These are phyloP conservation scores for Eupithecia dodoneata DNA, from an alignment of 2,888 invertebrate genomes.

Conservation along the genomic window DNA sequence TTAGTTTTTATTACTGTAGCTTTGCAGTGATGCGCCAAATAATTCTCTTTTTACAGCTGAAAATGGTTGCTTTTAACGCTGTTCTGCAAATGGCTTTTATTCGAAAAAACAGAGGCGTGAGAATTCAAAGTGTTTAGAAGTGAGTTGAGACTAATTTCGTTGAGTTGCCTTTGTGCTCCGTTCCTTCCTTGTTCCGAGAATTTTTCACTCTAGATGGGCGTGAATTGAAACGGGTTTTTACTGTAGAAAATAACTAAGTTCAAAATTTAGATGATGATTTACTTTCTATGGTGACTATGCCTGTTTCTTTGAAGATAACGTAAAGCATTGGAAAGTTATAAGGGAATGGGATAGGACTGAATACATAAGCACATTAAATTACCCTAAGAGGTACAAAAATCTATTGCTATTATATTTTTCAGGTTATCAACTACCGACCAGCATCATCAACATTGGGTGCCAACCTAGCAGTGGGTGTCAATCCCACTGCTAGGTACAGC, in stretches of 20 bases:
- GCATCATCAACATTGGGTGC: neutral
- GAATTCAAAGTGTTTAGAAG: conserved; percentile 51
- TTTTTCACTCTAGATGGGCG: conserved; percentile 1
- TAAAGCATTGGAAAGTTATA: neutral
- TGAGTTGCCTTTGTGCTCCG: conserved; percentile 50
- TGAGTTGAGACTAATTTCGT: conserved; percentile 53
- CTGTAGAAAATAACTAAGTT: neutral
- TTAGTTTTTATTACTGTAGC: conserved; percentile 1
- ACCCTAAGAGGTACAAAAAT: neutral
- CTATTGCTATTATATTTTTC: neutral
- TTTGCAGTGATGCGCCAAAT: conserved; percentile 26
- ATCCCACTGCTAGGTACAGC: neutral
- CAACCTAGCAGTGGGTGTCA: too few relatives aligned
- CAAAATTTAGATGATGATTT: neutral
- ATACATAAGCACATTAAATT: neutral
- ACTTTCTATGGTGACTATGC: neutral
- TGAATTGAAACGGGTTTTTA: neutral
- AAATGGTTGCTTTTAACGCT: conserved; percentile 55
- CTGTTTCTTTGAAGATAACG: neutral
- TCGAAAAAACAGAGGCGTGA: conserved; percentile 54
- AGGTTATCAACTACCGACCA: neutral
- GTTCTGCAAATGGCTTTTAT: conserved; percentile 48
- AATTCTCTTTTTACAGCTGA: conserved; percentile 43
- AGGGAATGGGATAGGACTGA: neutral
- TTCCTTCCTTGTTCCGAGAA: conserved; percentile 38